Conservation (phyloP, 92 coral and sea anemone species). For the Palythoa grandis region DNA sequence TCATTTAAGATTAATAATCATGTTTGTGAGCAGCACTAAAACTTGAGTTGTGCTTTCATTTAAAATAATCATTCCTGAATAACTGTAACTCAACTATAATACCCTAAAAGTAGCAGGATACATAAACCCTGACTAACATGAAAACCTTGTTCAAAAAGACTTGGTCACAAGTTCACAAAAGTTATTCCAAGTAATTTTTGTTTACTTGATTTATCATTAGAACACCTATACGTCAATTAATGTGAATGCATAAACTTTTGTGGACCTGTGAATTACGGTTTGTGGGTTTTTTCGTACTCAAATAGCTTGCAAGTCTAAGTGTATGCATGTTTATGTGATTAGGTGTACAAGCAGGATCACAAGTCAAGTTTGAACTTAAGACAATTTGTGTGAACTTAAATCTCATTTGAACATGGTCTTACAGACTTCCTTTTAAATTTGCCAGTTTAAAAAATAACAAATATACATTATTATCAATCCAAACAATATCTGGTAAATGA, state of each 20-base stretch:
- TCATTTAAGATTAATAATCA: neutral
- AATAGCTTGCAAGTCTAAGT: constrained; percentile 2
- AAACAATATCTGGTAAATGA: neutral
- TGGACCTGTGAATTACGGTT: neutral
- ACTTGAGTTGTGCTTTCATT: neutral
- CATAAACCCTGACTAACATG: constrained; percentile 1
- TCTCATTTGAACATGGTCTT: neutral
- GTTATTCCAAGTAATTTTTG: neutral
- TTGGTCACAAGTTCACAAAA: neutral
- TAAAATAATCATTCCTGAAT: neutral
- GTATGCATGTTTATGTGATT: constrained; percentile 22
- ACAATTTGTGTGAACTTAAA: constrained; percentile 1
- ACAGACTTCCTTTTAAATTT: neutral
- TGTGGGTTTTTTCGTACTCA: neutral
- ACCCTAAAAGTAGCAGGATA: neutral
- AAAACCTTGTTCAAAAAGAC: constrained; percentile 2
- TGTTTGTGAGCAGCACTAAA: neutral
- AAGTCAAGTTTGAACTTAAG: constrained; percentile 22
- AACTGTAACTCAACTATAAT: constrained; percentile 1
- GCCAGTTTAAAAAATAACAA: constrained; percentile 14
- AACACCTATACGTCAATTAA: constrained; percentile 3
- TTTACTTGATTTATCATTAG: constrained; percentile 4
- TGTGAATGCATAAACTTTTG: constrained; percentile 7
- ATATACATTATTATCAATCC: constrained; percentile 1
- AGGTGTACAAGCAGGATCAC: constrained; percentile 23